These are phyloP conservation scores for Pseudolaguvia tuberculata DNA, from an alignment of 2,113 vertebrate species.

Conservation along the genomic window DNA sequence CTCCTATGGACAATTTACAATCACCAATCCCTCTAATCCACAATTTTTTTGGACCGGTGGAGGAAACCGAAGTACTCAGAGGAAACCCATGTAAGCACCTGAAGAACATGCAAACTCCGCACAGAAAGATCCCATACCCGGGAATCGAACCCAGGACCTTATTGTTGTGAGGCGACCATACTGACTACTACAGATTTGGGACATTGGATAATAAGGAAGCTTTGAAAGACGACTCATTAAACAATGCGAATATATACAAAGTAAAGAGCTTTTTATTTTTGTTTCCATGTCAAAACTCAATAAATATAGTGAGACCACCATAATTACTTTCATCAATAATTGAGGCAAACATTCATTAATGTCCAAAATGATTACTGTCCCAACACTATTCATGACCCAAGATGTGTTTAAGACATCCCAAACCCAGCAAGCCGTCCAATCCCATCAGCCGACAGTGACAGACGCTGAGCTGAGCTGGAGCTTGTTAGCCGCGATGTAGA, in stretches of 20 bases:
- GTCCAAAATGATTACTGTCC: conserved; percentile 30
- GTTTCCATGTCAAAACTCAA: conserved; percentile 36
- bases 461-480: conserved; percentile 34
- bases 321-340: conserved; percentile 27
- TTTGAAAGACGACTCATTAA: conserved; percentile 1
- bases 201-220: not conserved
- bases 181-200: too few relatives aligned
- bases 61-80: too few relatives aligned
- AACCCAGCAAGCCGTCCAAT: conserved; percentile 49
- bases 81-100: too few relatives aligned
- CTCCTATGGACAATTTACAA: too few relatives aligned
- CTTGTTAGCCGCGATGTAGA: conserved; percentile 50
- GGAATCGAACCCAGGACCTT: too few relatives aligned
- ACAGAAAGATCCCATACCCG: too few relatives aligned
- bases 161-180: too few relatives aligned
- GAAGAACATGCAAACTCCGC: too few relatives aligned
- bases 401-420: conserved; percentile 61
- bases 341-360: conserved; percentile 23
- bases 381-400: conserved; percentile 33
- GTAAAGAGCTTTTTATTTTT: conserved; percentile 32
- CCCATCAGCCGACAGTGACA: conserved; percentile 29
- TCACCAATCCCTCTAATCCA: too few relatives aligned
- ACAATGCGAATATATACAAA: conserved; percentile 13
- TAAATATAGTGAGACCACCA: conserved; percentile 34
- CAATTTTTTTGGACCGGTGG: too few relatives aligned